These are phyloP conservation scores for Oryzias dopingdopingensis DNA, from an alignment of 2,797 vertebrate genomes.

Conservation along the genomic window DNA sequence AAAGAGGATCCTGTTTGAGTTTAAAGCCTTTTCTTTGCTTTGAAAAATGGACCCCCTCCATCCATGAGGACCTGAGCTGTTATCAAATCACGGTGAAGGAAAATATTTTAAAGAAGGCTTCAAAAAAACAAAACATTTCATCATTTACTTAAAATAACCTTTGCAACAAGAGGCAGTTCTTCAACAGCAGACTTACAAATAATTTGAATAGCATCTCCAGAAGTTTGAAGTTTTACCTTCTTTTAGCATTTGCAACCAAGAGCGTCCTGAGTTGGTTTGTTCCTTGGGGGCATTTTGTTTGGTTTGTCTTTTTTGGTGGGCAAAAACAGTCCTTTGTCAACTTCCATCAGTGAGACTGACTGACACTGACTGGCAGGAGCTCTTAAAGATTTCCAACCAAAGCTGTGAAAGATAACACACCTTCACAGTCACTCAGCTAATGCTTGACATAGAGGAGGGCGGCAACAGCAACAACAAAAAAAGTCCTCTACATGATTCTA, in stretches of 20 bases:
- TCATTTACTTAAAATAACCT: slow-evolving; percentile 18
- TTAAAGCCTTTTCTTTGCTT: slow-evolving; percentile 54
- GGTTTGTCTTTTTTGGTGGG: no score
- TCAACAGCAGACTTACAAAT: slow-evolving; percentile 6
- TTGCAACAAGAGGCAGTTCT: slow-evolving; percentile 15
- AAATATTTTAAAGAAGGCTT: slow-evolving; percentile 6
- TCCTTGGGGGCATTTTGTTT: no score
- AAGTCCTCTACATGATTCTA: no score
- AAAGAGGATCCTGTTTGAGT: slow-evolving; percentile 21
- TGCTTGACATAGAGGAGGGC: no score
- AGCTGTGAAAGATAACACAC: no score
- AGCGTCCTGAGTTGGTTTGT: no score
- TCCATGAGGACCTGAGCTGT: slow-evolving; percentile 58
- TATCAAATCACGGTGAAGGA: slow-evolving; percentile 30
- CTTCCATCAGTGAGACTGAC: no score
- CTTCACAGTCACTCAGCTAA: no score
- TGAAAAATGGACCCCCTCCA: slow-evolving; percentile 38
- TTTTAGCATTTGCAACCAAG: not conserved
- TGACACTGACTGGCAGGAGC: no score
- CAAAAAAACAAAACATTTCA: not conserved
- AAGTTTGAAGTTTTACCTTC: not conserved
- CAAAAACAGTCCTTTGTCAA: no score
- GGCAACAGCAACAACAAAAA: no score
- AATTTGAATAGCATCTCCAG: slow-evolving; percentile 2
- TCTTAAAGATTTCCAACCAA: no score